These are phyloP conservation scores for Bagarius yarrelli DNA, from an alignment of 2,113 vertebrate species.

Conservation along the genomic window DNA sequence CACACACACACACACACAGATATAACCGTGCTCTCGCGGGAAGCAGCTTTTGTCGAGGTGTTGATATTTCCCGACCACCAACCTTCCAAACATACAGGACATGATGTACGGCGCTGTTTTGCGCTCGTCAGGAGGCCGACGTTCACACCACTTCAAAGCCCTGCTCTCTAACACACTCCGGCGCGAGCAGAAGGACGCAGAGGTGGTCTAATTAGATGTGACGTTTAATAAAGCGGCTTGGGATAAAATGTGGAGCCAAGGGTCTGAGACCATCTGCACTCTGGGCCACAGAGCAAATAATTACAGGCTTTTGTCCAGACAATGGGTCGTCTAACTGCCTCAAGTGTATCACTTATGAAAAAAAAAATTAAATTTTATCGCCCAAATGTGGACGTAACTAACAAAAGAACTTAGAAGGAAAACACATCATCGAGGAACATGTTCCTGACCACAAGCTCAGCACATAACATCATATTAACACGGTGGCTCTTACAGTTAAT, in stretches of 20 bases:
- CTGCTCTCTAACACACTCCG: constrained; percentile 38
- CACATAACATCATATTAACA: background rate
- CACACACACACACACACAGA: constrained; percentile 20
- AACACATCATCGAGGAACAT: too few relatives aligned
- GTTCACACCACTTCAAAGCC: constrained; percentile 56
- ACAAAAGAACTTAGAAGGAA: too few relatives aligned
- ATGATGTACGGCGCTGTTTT: constrained; percentile 47
- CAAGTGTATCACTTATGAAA: background rate
- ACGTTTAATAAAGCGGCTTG: constrained; percentile 52
- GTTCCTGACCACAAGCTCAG: too few relatives aligned
- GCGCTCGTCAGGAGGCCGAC: constrained; percentile 37
- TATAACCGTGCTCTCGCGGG: constrained; percentile 18
- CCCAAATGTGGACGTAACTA: background rate
- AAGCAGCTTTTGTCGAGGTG: constrained; percentile 34
- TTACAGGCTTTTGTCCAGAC: constrained; percentile 45
- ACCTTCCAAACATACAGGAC: constrained; percentile 46
- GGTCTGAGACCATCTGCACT: constrained; percentile 65
- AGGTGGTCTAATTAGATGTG: constrained; percentile 54
- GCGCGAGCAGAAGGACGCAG: constrained; percentile 24
- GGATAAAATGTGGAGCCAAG: constrained; percentile 53
- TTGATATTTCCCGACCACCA: constrained; percentile 45
- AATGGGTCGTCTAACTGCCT: background rate
- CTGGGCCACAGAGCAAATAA: constrained; percentile 59
- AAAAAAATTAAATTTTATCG: background rate
- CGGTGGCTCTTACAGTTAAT: background rate